Percentiles rank a stretch among this genome's conserved stretches.
Conservation (phyloP, 2,888 invertebrate genomes). For the Drosophila helvetica region DNA sequence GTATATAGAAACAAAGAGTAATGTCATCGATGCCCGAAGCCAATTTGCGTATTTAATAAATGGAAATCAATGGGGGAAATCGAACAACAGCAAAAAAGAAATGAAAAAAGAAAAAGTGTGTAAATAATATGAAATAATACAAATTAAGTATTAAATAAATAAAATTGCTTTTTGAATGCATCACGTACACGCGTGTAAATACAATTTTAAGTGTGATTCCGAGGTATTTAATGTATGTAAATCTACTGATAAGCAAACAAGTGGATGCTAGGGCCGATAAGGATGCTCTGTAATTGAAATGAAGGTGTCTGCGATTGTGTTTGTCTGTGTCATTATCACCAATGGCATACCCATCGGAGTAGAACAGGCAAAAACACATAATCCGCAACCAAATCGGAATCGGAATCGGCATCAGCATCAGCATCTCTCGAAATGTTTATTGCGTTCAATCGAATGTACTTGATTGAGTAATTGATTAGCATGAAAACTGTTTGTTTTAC, state of each 20-base stretch:
- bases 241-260: slow-evolving; percentile 62
- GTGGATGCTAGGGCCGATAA: slow-evolving; percentile 13
- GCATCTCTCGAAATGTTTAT: slow-evolving; percentile 44
- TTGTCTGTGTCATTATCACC: slow-evolving; percentile 29
- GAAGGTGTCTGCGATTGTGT: slow-evolving; percentile 40
- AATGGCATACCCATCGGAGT: slow-evolving; percentile 22
- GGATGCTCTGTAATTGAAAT: slow-evolving; percentile 41
- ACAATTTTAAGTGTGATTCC: slow-evolving; percentile 55
- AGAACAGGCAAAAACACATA: slow-evolving; percentile 2
- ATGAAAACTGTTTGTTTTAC: slow-evolving; percentile 53
- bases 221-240: slow-evolving; percentile 61
- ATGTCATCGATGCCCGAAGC: slow-evolving; percentile 6
- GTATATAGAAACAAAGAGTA: slow-evolving; percentile 50
- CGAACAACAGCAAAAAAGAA: slow-evolving; percentile 4
- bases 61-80: slow-evolving; percentile 8
- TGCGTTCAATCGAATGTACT: slow-evolving; percentile 60
- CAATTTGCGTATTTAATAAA: slow-evolving; percentile 37
- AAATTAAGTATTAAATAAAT: slow-evolving; percentile 38
- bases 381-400: slow-evolving; percentile 15
- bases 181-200: slow-evolving; percentile 68
- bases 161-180: slow-evolving; percentile 51
- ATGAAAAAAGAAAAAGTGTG: slow-evolving; percentile 39
- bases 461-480: slow-evolving; percentile 59
- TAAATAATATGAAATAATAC: slow-evolving; percentile 51
- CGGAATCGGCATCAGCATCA: slow-evolving; percentile 36